Evolutionary conservation across 2,113 vertebrate species (phyloP).

Genomic region (Sinocyclocheilus maitianheensis): DNA sequence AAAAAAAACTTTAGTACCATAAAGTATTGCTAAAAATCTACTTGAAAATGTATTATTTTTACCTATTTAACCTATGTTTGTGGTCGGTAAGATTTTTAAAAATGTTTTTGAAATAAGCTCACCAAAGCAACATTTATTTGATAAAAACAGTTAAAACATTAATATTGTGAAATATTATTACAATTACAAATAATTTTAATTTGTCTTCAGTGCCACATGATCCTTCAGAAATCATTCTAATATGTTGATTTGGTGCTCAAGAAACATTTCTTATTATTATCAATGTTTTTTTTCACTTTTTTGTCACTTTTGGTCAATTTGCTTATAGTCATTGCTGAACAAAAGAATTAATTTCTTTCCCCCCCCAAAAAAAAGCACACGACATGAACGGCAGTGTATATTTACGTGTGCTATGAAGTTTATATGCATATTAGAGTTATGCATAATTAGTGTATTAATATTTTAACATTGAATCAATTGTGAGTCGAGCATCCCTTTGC

Average conservation of each 20-base stretch:
- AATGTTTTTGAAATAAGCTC: neutral
- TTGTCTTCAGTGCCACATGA: neutral
- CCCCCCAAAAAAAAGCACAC: neutral
- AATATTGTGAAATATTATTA: neutral
- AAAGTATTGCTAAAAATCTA: neutral
- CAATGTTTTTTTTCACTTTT: no score
- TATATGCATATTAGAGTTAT: neutral
- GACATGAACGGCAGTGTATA: neutral
- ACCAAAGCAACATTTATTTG: neutral
- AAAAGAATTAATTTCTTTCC: neutral
- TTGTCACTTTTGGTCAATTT: neutral
- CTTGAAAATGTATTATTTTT: neutral
- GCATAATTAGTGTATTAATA: neutral
- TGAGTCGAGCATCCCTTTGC: neutral
- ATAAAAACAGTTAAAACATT: neutral
- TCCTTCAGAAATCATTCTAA: neutral
- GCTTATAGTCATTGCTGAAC: neutral
- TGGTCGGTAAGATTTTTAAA: neutral
- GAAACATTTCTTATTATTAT: no score
- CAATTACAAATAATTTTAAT: neutral
- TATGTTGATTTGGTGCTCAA: neutral
- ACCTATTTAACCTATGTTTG: neutral
- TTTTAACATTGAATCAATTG: neutral
- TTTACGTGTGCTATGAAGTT: neutral
- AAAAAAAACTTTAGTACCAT: neutral